Base-by-base conservation (phyloP, 1,140 invertebrate species). In the Daktulosphaira vitifoliae region DNA sequence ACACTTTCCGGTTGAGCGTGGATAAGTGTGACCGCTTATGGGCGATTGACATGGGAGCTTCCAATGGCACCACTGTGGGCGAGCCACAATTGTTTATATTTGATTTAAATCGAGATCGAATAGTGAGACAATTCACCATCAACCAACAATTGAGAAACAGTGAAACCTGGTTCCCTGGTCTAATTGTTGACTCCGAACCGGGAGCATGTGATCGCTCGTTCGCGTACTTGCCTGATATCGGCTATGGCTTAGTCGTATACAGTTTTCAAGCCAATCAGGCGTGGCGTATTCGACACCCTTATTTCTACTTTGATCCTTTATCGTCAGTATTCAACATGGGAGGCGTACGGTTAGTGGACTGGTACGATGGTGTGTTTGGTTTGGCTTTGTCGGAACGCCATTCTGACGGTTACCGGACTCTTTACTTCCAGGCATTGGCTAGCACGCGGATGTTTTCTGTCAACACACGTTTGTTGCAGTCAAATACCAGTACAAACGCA, bases 271-370 rank as follows among this genome's bases (percentile, higher is more conserved):
- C 83, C 15, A 81, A 89, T 68, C 80, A 84, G 54, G 87, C 85
- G 0, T 89, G 85, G 81, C 78, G 86, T 22, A 79, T 89, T 3
- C 76, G 82, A 54, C 87, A 90, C 70, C 85, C 88, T 71, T 90
- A 82, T 74, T 89, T 90, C 80, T 79, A 86, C 74, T 87, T 89
- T 54, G 87, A 90, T 73, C 87, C 87, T 0, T 71, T 88, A 15
- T 77, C 84, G 65, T 85, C 78, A 71, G 71, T 75, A 56, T 88
- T 86, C 70, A 85, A 81, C 65, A 84, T 89, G 1, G 81, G 80
- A 56, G 85, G 84, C 26, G 77, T 84, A 42, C 80, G 80, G 51
- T 88, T 88, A 71, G n/a, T n/a, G n/a, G 81, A 81, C 66, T 88
- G 85, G 85, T 79, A 79, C 3, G 87, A 89, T 71, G 86, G 84